phyloP scores from a whole-genome alignment of 1,140 invertebrate species.

The Microplitis demolitor region DNA sequence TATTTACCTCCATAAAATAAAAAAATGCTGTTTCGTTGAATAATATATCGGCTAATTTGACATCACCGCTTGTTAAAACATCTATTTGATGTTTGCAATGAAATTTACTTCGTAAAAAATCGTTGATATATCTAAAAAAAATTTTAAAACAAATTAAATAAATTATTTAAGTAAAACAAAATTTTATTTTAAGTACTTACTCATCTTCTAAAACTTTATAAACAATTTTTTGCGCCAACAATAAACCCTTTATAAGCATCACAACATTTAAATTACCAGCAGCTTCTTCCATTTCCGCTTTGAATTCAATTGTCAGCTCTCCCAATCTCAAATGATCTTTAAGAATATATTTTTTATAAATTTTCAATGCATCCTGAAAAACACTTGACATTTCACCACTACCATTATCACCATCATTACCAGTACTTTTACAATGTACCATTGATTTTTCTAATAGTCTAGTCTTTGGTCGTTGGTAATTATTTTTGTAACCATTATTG shows the following conservation, averaged over 20 bases:
- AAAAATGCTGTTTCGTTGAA: constrained; percentile 88
- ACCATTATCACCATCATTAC: constrained; percentile 24
- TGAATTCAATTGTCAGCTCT: constrained; percentile 54
- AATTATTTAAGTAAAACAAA: not conserved
- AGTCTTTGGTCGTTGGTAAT: constrained; percentile 52
- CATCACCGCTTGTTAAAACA: constrained; percentile 76
- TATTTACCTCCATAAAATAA: constrained; percentile 85
- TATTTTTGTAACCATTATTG: constrained; percentile 34
- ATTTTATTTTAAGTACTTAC: constrained; percentile 37
- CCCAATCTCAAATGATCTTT: constrained; percentile 55
- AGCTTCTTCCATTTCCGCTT: constrained; percentile 56
- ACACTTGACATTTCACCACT: constrained; percentile 27
- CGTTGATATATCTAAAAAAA: constrained; percentile 67
- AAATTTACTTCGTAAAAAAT: constrained; percentile 76
- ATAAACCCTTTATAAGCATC: constrained; percentile 46
- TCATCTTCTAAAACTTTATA: constrained; percentile 53
- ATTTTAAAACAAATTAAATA: not conserved
- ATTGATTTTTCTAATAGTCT: constrained; percentile 21
- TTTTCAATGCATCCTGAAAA: constrained; percentile 60
- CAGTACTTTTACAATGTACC: constrained; percentile 31
- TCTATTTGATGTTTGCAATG: constrained; percentile 91
- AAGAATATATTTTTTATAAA: constrained; percentile 63
- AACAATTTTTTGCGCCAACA: constrained; percentile 46
- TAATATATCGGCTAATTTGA: constrained; percentile 83
- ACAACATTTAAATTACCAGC: constrained; percentile 47